A percentile compares a stretch with the other conserved stretches of the same genome.
phyloP scores from a whole-genome alignment of 1,140 invertebrate species.

The Ganaspis sp. region DNA sequence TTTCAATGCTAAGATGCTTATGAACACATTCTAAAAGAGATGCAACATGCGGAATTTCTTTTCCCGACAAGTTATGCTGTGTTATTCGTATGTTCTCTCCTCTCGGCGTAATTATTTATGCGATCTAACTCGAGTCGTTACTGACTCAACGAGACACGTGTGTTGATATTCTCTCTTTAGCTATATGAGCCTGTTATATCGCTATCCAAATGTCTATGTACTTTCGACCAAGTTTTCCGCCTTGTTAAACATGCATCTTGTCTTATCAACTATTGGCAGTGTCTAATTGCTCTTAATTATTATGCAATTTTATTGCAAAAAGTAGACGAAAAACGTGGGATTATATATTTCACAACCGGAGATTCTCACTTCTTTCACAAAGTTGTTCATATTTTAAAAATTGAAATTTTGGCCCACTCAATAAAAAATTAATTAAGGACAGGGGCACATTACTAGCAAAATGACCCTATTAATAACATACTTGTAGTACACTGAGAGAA shows the following conservation, averaged over 20 bases:
- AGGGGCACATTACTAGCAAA: no score
- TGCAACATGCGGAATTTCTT: constrained; percentile 29
- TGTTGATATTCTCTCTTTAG: constrained; percentile 15
- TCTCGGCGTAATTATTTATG: constrained; percentile 24
- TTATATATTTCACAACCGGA: no score
- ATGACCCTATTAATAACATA: no score
- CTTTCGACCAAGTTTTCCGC: constrained; percentile 1
- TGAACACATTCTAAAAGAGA: constrained; percentile 14
- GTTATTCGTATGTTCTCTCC: constrained; percentile 19
- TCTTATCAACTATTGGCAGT: constrained; percentile 1
- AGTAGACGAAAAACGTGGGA: not conserved
- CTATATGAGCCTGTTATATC: constrained; percentile 18
- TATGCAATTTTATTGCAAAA: not conserved
- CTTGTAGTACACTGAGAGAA: no score
- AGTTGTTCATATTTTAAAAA: no score
- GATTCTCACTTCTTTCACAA: no score
- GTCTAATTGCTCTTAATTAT: constrained; percentile 13
- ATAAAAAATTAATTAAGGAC: no score
- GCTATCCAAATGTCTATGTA: not conserved
- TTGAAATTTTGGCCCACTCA: no score
- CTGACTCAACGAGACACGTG: not conserved
- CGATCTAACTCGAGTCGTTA: constrained; percentile 1
- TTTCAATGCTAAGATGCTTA: not conserved
- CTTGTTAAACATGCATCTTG: constrained; percentile 9
- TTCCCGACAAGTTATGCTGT: constrained; percentile 6